Base-by-base conservation (phyloP, 2,797 vertebrate species). In the Acanthurus leucopareius region DNA sequence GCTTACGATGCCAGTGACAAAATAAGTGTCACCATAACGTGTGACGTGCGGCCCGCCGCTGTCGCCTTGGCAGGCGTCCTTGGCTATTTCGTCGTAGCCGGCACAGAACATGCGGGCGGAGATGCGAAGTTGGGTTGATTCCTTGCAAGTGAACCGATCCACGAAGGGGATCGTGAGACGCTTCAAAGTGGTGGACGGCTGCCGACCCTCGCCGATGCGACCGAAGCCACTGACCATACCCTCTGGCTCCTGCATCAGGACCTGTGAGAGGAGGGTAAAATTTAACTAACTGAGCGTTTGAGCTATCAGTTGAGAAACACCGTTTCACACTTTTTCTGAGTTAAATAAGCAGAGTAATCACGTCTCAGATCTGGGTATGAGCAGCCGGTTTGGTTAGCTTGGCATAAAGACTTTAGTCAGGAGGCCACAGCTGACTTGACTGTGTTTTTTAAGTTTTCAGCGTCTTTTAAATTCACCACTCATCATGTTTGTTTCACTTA, bases 1-100 rank as follows among this genome's bases (percentile, higher is more conserved):
- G 92, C 97, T 99, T 79, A 99, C 97, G 1, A 99, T 91, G 5
- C 98, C 98, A 0, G 98, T 98, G 66, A 98, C 70, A 1, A 96
- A 99, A 19, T 96, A 96, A 4, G 97, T 98, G 66, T 85, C 35
- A 48, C 56, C 83, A 52, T 95, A 98, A 2, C 48, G 80, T 0
- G 97, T 99, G 78, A 99, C 96, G 0, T 99, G 98, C 0, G 98
- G 98, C 0, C 98, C 98, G 0, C 98, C 98, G 0, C 97, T 98
- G 92, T 99, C 98, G 0, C 98, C 98, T 79, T 98, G 96, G 64
- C 98, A 99, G 1, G 98, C 96, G 0, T 99, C 98, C 38, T 96
- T 96, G 0, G 87, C 7, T 2, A 82, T 82, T 0, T 77, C 54
- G 4, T 96, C 90, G 0, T 97, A 99, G 67, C 98, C 98, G 0